Evolutionary conservation across 1,140 invertebrate genomes (phyloP), one percentile per base, ranked within the genome.

Genomic region (Megalopta genalis): DNA sequence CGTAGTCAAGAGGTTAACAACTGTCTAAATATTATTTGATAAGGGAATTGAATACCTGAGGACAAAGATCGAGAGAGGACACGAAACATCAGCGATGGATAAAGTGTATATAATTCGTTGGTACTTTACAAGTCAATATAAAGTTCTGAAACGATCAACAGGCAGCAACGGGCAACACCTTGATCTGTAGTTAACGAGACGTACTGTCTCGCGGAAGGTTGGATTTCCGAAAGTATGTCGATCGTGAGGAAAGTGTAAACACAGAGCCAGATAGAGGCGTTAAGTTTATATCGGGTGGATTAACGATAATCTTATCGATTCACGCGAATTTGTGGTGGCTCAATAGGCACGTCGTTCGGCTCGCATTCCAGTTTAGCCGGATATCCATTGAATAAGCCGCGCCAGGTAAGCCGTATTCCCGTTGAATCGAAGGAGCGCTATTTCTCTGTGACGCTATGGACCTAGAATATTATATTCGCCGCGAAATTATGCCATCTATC

Each of bases 401-500:
- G 62, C 42, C 63, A 52, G 69, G 14, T 52, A 64, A 78, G 60
- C 69, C 49, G 77, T 74, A 59, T 74, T 73, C 77, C 80, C 65
- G 37, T 69, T 64, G 83, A 82, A 85, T 85, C 75, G 71, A 67
- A 64, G 83, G 60, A 59, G 71, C 59, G 72, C 74, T 86, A 86
- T 86, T 85, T 85, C 80, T 82, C 65, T 57, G 83, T 71, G 71
- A 65, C 71, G 83, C 69, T 77, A 77, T 42, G 80, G 72, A 80
- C 70, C 49, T 69, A 74, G 84, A 86, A 86, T 81, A 86, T 86
- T 86, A 86, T 86, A 86, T 86, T 77, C 74, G 67, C 73, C 81
- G 84, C 74, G 68, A 81, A 86, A 86, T 87, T 84, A 86, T 86
- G 84, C 75, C 85, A 87, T 87, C 85, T 82, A 87, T 87, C 85